phyloP scores from a whole-genome alignment of 2,113 vertebrate species.

The crab-eating macaque (Macaca fascicularis) region DNA sequence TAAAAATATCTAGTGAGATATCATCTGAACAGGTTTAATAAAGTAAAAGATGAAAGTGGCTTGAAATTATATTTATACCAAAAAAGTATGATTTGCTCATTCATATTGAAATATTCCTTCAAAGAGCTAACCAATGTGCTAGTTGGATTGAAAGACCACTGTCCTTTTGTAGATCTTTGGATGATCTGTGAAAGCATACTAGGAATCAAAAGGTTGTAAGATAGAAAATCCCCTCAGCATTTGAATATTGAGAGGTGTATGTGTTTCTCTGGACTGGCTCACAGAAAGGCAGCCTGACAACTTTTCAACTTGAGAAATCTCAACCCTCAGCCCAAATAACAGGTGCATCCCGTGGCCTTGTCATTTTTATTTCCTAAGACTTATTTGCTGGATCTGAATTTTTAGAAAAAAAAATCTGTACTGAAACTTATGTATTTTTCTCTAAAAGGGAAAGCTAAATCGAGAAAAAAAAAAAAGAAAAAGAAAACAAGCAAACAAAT shows the following conservation, averaged over 20 bases:
- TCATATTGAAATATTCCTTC: neutral
- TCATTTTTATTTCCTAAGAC: neutral
- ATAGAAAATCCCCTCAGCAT: neutral
- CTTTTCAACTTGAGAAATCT: neutral
- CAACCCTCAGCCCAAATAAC: neutral
- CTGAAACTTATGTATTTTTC: neutral
- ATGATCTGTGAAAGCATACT: neutral
- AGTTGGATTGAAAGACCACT: neutral
- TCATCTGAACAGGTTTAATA: neutral
- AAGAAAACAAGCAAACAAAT: neutral
- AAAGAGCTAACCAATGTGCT: neutral
- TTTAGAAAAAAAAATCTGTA: neutral
- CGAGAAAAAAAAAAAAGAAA: neutral
- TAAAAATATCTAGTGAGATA: neutral
- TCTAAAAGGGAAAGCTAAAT: neutral
- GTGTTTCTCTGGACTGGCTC: neutral
- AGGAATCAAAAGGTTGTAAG: neutral
- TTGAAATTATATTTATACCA: neutral
- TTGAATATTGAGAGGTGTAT: neutral
- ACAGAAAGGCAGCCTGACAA: neutral
- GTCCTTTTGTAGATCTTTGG: neutral
- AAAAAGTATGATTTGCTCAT: neutral
- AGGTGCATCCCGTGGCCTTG: neutral
- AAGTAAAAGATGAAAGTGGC: neutral
- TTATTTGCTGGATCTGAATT: neutral